These are phyloP conservation scores for Recurvirostra avosetta DNA, from an alignment of 2,113 vertebrate genomes.

Conservation along the genomic window DNA sequence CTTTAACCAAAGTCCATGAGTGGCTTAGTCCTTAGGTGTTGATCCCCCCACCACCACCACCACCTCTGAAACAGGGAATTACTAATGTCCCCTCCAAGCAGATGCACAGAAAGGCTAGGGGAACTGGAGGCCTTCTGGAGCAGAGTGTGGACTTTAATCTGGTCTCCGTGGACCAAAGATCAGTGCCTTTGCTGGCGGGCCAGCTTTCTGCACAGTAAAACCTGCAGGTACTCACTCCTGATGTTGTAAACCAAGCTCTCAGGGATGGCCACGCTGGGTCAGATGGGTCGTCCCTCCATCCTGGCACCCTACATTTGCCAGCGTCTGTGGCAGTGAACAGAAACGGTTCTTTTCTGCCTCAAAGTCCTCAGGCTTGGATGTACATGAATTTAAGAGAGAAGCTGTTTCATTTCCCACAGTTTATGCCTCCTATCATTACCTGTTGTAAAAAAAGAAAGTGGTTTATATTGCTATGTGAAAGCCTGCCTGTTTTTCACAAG, in stretches of 20 bases:
- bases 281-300: not conserved
- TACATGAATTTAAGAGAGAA: not conserved
- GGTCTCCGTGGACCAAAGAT: not conserved
- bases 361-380: not conserved
- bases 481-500: not conserved
- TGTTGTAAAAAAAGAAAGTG: not conserved
- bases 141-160: not conserved
- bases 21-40: not conserved
- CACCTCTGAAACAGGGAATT: not conserved
- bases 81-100: not conserved
- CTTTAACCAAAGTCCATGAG: not conserved
- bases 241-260: not conserved
- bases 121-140: not conserved
- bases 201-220: not conserved
- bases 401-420: not conserved
- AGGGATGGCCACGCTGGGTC: accelerated
- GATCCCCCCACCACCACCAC: not conserved
- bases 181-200: not conserved
- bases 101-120: not conserved
- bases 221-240: not conserved
- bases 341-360: not conserved
- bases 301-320: not conserved
- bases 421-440: not conserved
- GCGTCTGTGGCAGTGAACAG: not conserved
- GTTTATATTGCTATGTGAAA: not conserved